Base-by-base conservation (phyloP, 2,797 vertebrate genomes). In the Distichodus sexfasciatus region DNA sequence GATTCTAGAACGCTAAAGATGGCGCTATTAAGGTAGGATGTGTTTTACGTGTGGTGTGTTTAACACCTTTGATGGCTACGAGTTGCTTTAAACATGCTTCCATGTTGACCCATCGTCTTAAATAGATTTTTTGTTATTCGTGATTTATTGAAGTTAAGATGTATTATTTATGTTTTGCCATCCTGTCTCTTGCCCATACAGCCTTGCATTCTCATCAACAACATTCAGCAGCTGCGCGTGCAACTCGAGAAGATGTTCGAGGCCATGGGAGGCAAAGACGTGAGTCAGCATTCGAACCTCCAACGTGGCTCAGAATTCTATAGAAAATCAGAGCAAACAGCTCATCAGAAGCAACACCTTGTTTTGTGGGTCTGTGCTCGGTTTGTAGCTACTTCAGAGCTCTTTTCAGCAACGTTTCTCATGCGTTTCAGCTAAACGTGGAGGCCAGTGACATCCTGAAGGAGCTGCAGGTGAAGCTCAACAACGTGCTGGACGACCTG, bases 161-260 rank as follows among this genome's bases (percentile, higher is more conserved):
- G 19, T 57, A 10, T 17, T 24, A 2, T 19, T 21, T 5, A 38
- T 24, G 46, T 60, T 36, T 51, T 7, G 68, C 10, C 6, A 33
- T 76, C n/a, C n/a, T n/a, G n/a, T n/a, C n/a, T n/a, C n/a, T n/a
- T n/a, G n/a, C n/a, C n/a, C n/a, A n/a, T n/a, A n/a, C n/a, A 97
- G 95, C 94, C 95, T 69, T 99, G 97, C 84, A 98, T 99, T 87
- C 90, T 99, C 76, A 99, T 99, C 85, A 99, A 99, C 86, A 99
- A 99, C 85, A 98, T 98, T 35, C 97, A 99, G 57, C 97, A 99
- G 84, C 91, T 99, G 1, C 91, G 97, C 0, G 97, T 99, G 41
- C 97, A 99, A 83, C 87, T 99, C 0, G 96, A 99, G 89, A 99
- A 97, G 89, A 99, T 99, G 96, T 99, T 99, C 69, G 96, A 99